Evolutionary conservation across 1,140 invertebrate species (phyloP).

Genomic region (Diabrotica undecimpunctata): DNA sequence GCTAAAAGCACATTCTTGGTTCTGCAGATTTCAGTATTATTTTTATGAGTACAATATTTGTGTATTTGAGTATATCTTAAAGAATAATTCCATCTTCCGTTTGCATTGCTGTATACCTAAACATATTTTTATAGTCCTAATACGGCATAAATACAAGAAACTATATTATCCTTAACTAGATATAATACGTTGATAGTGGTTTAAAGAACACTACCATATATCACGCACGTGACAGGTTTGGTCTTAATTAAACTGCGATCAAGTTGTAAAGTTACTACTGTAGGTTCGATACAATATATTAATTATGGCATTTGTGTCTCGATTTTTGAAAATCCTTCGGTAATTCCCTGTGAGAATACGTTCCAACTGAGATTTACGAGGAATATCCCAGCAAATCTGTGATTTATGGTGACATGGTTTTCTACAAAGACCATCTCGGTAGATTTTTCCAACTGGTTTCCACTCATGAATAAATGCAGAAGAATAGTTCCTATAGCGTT

Average conservation of each 20-base stretch:
- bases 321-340: conserved; percentile 4
- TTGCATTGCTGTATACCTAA: not conserved
- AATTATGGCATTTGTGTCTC: conserved; percentile 5
- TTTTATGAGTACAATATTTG: too few relatives aligned
- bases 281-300: not conserved
- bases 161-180: conserved; percentile 9
- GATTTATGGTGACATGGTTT: not conserved
- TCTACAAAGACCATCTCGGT: too few relatives aligned
- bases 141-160: conserved; percentile 8
- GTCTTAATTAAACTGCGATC: conserved; percentile 4
- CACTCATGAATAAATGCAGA: too few relatives aligned
- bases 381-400: not conserved
- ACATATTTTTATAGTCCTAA: not conserved
- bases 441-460: too few relatives aligned
- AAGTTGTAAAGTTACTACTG: conserved; percentile 3
- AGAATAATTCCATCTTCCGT: too few relatives aligned
- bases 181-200: conserved; percentile 1
- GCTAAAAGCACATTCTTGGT: too few relatives aligned
- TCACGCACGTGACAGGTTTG: not conserved
- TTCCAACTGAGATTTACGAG: not conserved
- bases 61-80: too few relatives aligned
- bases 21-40: too few relatives aligned
- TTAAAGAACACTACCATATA: not conserved
- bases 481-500: too few relatives aligned
- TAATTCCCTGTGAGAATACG: conserved; percentile 2